Evolutionary conservation across 2,888 invertebrate species (phyloP).

Genomic region (Adelphocoris suturalis): DNA sequence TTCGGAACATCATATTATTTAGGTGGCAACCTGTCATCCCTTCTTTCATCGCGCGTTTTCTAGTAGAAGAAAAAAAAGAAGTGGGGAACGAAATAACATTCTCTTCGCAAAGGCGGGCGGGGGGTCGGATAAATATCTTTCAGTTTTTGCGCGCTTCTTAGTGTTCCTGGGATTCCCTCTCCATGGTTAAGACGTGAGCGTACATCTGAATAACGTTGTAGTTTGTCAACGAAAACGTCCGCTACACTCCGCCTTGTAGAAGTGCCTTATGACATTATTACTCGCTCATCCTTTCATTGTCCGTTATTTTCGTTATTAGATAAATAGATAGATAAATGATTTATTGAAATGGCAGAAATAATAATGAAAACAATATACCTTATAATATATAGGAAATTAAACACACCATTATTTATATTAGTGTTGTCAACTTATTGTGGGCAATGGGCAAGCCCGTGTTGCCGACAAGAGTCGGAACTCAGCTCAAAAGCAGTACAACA

Average conservation of each 20-base stretch:
- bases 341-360: no score
- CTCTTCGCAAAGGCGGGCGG: background rate
- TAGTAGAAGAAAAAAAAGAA: background rate
- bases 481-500: no score
- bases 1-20: conserved; percentile 60
- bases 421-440: no score
- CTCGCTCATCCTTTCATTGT: background rate
- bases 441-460: no score
- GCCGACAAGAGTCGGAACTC: no score
- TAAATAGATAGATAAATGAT: no score
- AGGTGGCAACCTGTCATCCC: conserved; percentile 54
- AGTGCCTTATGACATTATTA: background rate
- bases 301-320: no score
- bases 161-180: background rate
- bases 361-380: no score
- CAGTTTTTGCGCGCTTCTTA: background rate
- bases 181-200: background rate
- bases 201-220: background rate
- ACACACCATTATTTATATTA: no score
- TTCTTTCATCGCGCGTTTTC: conserved; percentile 41
- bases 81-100: background rate
- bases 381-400: no score
- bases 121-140: background rate
- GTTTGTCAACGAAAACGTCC: background rate
- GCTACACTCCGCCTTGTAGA: background rate